Evolutionary conservation across 2,888 invertebrate species (phyloP), one percentile per base, ranked within the genome.

Genomic region (Lobophora halterata): DNA sequence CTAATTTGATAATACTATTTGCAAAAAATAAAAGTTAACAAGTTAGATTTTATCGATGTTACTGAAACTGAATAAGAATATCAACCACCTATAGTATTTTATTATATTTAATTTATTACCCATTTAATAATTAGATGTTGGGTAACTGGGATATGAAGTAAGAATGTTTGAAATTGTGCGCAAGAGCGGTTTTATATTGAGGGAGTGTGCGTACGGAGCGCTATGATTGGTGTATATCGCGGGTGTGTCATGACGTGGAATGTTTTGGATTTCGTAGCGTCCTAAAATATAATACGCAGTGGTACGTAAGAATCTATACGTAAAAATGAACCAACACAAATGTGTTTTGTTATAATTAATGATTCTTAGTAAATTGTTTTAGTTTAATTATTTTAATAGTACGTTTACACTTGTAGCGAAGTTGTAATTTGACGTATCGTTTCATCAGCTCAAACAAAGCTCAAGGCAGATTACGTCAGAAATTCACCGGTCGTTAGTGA

Each of bases 1-100:
- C 47, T 48, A 57, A 55, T 5, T 7, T 6, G 45, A 45, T 57
- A 65, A 67, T 65, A 62, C 56, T 66, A 59, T 65, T 11, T 13
- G 52, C 61, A 57, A 3, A 36, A 39, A 43, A 38, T 40, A 25
- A 20, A 39, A 24, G 29, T 27, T 27, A 34, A 26, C 28, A 32
- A 33, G 29, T 62, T 76, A 79, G 68, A 76, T 74, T 63, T 71
- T 64, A 54, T 77, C 74, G 14, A 76, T 73, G 88, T 88, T 79
- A 83, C 89, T 83, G 76, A 90, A 83, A 65, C 89, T 79, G 67
- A 85, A 81, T 57, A 88, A 56, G 65, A 86, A 78, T 79, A 89
- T 82, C 65, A 90, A 64, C 89, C 88, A 75, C 80, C 80, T 69
- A 79, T 83, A 81, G 55, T 75, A 81, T 66, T 71, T 77, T 45